Evolutionary conservation across 37 sponge, comb jelly and placozoan genomes (phyloP), one percentile per base, ranked within the genome.

Genomic region (Axinella damicornis): DNA sequence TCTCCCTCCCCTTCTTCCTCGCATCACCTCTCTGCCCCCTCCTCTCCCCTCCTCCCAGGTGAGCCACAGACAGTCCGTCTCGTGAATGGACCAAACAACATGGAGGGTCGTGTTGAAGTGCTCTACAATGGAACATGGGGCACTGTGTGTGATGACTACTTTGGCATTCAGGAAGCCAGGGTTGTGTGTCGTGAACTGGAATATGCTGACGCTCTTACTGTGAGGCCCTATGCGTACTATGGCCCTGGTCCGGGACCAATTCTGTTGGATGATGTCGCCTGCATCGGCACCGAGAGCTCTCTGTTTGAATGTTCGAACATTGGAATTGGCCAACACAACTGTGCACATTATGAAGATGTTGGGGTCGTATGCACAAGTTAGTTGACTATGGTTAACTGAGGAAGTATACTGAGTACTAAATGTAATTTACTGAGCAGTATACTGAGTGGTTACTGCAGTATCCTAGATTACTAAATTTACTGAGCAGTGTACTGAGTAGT

Each of bases 101-200:
- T 53, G 41, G 75, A 74, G 54, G 75, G 75, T 19, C 52, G 56
- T 53, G 75, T 74, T 24, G 55, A 74, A 28, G n/a, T 74, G 13
- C 53, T 30, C 54, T 53, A 74, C 75, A 74, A 74, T 74, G 75
- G 75, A 0, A 46, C n/a, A 13, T 74, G 75, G 75, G 75, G 75
- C 14, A 74, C 79, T 5, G 69, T 89, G 18, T 89, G 90, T 78
- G 90, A 89, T 34, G 90, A 89, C 34, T 27, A 2, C 57, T 83
- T 84, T 73, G 35, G 30, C 20, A 27, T 62, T 33, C 35, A 35
- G 17, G 84, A 89, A 35, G 90, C 90, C 6, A 39, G 34, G 5
- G 90, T 89, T 4, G 83, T 89, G 35, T 89, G 90, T 39, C 30
- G 46, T 1, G 78, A 89, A 63, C 85, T 89, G 22, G 84, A 79